These are phyloP conservation scores for Hydraecia micacea DNA, from an alignment of 2,888 invertebrate genomes.

Conservation along the genomic window DNA sequence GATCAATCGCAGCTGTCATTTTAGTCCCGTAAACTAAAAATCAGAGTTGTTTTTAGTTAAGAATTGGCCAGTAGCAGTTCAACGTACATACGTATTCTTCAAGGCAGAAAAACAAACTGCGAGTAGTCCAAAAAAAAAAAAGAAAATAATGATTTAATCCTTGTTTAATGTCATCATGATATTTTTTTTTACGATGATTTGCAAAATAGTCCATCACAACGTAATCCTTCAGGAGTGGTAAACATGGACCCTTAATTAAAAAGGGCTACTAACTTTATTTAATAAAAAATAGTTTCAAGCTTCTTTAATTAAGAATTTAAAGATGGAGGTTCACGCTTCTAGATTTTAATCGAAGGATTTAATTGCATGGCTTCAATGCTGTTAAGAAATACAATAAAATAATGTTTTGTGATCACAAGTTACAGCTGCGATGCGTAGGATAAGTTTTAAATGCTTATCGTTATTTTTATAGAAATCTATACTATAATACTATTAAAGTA, in stretches of 20 bases:
- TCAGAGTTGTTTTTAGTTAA: neutral
- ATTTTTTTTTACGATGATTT: neutral
- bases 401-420: neutral
- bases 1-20: too few species aligned
- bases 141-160: neutral
- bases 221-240: neutral
- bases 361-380: neutral
- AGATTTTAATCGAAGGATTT: conserved; percentile 16
- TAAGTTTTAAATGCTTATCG: neutral
- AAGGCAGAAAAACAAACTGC: too few species aligned
- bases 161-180: neutral
- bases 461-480: neutral
- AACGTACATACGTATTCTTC: neutral
- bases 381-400: neutral
- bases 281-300: neutral
- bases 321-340: neutral
- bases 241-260: neutral
- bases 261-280: neutral
- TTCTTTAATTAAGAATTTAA: conserved; percentile 15
- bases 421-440: neutral
- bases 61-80: neutral
- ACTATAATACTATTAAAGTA: neutral
- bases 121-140: neutral
- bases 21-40: neutral
- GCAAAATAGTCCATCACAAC: neutral